Conservation (phyloP, 2,797 vertebrate species). For the Simalia tracyae region DNA sequence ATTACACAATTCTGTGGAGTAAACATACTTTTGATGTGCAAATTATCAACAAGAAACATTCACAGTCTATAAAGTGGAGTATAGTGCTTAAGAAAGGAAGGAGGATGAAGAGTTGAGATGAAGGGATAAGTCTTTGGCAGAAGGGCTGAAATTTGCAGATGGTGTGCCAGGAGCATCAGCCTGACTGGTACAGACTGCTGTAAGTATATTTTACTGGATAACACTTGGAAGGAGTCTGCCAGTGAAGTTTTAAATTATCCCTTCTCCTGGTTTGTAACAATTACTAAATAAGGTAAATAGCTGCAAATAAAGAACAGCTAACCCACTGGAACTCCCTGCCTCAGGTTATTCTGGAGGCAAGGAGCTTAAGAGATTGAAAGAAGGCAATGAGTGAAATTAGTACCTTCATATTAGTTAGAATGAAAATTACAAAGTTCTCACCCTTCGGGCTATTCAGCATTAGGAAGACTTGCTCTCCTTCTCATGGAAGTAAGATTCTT, state of each 20-base stretch:
- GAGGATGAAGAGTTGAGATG: neutral
- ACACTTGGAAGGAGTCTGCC: neutral
- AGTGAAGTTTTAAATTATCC: neutral
- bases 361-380: neutral
- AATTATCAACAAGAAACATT: neutral
- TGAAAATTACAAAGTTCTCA: neutral
- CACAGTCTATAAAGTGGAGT: neutral
- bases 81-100: neutral
- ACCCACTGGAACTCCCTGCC: neutral
- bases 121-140: neutral
- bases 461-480: neutral
- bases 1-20: neutral
- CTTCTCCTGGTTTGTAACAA: neutral
- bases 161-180: neutral
- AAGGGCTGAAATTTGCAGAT: neutral
- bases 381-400: neutral
- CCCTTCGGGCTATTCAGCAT: neutral
- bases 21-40: neutral
- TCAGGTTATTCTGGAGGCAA: conserved; percentile 8
- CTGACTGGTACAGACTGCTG: neutral
- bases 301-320: conserved; percentile 10
- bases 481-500: neutral
- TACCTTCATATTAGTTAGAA: conserved; percentile 5
- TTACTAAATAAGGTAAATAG: conserved; percentile 2
- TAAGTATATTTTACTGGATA: neutral